These are phyloP conservation scores for Andrena fulva DNA, from an alignment of 2,888 invertebrate genomes.

Conservation along the genomic window DNA sequence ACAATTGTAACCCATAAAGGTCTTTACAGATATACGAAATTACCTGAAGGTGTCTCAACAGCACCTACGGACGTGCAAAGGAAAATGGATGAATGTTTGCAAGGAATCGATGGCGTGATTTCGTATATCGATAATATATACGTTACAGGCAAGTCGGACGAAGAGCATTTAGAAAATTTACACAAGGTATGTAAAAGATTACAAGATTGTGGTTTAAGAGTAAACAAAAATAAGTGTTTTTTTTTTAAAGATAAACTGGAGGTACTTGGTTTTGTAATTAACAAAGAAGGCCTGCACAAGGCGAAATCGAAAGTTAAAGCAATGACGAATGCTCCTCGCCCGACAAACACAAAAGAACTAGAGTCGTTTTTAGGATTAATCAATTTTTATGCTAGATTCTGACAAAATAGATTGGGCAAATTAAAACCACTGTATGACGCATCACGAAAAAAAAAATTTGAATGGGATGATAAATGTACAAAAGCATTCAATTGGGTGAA, in stretches of 20 bases:
- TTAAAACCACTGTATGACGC: conserved; percentile 69
- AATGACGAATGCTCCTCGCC: conserved; percentile 64
- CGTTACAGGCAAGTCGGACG: conserved; percentile 10
- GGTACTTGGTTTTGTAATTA: conserved; percentile 70
- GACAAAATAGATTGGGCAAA: conserved; percentile 69
- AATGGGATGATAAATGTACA: conserved; percentile 66
- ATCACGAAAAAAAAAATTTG: conserved; percentile 46
- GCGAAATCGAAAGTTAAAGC: conserved; percentile 62
- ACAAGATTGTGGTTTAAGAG: conserved; percentile 4
- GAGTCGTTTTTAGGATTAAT: conserved; percentile 70
- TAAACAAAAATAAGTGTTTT: conserved; percentile 66
- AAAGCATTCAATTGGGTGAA: conserved; percentile 55
- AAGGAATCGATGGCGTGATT: too few relatives aligned
- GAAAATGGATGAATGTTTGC: too few relatives aligned
- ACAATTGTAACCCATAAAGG: conserved; percentile 8
- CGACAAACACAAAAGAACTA: conserved; percentile 64
- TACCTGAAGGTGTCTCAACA: neutral
- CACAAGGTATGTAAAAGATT: conserved; percentile 1
- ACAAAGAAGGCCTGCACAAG: conserved; percentile 68
- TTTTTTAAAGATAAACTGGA: conserved; percentile 67
- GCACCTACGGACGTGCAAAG: too few relatives aligned
- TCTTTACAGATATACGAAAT: conserved; percentile 3
- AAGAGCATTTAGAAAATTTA: conserved; percentile 23
- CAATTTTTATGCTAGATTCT: conserved; percentile 79
- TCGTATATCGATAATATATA: conserved; percentile 36